A percentile compares a stretch with the other conserved stretches of the same genome.
Conservation (phyloP, 2,888 invertebrate species). For the Mimas tiliae region DNA sequence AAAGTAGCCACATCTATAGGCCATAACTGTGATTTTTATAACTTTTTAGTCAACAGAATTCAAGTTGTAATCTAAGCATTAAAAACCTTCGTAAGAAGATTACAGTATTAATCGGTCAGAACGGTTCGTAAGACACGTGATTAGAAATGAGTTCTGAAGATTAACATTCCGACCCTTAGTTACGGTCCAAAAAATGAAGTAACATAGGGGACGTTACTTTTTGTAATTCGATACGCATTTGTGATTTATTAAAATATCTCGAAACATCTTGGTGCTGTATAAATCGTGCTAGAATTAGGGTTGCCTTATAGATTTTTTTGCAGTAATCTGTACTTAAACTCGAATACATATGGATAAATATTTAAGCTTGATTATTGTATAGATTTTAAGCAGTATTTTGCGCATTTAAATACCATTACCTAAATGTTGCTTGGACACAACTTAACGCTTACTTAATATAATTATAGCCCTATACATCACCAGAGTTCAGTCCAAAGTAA, state of each 20-base stretch:
- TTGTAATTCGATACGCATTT: constrained; percentile 79
- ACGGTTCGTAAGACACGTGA: constrained; percentile 57
- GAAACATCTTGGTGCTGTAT: constrained; percentile 72
- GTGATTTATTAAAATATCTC: constrained; percentile 82
- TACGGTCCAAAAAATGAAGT: constrained; percentile 56
- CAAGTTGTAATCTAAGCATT: constrained; percentile 28
- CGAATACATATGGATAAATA: no score
- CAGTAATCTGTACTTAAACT: constrained; percentile 9
- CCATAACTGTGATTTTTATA: constrained; percentile 6
- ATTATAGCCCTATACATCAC: no score
- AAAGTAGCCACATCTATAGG: constrained; percentile 18
- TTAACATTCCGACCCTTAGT: constrained; percentile 73
- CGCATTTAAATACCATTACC: no score
- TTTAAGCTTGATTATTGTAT: no score
- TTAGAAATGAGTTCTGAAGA: constrained; percentile 64
- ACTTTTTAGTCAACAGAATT: constrained; percentile 18
- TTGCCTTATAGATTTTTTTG: constrained; percentile 27
- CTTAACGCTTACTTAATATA: no score
- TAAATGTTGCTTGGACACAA: no score
- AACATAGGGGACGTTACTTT: constrained; percentile 64
- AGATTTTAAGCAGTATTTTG: no score
- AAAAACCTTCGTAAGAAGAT: constrained; percentile 40
- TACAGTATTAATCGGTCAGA: constrained; percentile 54
- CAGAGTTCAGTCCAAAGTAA: no score
- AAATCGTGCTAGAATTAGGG: constrained; percentile 59